Conservation (phyloP, 2,888 invertebrate genomes). For the Andrena chrysosceles region DNA sequence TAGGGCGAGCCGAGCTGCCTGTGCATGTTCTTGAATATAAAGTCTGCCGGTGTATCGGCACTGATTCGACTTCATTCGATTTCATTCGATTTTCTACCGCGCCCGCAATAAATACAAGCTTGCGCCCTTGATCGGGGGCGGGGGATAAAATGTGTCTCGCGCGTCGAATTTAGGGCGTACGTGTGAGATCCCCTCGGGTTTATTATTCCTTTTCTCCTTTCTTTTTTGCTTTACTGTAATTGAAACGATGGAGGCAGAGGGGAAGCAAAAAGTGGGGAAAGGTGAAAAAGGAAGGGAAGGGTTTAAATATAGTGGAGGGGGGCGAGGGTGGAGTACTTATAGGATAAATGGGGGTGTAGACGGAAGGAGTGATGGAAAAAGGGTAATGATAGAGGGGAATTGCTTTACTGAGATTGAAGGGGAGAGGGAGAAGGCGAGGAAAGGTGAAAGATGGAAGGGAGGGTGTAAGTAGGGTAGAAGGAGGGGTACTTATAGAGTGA, state of each 20-base stretch:
- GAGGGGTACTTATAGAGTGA: too few species aligned
- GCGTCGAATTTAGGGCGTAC: constrained; percentile 6
- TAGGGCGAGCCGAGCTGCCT: constrained; percentile 8
- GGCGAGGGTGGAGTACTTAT: too few species aligned
- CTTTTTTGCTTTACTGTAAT: not conserved
- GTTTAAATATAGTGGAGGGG: too few species aligned
- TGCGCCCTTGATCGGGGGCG: constrained; percentile 1
- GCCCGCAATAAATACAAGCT: constrained; percentile 31
- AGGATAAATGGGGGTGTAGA: too few species aligned
- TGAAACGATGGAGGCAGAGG: not conserved
- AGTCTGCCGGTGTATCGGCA: constrained; percentile 13
- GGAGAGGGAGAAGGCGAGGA: too few species aligned
- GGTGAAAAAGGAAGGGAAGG: too few species aligned
- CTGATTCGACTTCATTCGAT: constrained; percentile 28
- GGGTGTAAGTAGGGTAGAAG: too few species aligned
- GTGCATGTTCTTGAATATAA: constrained; percentile 40
- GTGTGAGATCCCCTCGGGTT: constrained; percentile 13
- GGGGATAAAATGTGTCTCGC: constrained; percentile 13
- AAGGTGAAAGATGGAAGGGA: too few species aligned
- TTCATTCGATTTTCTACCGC: not conserved
- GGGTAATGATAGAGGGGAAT: too few species aligned
- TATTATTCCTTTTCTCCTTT: not conserved
- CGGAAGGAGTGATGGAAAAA: too few species aligned
- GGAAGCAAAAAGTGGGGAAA: too few species aligned
- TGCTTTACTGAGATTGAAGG: too few species aligned